phyloP scores from a whole-genome alignment of 2,797 vertebrate species.

The Hemitrygon akajei region DNA sequence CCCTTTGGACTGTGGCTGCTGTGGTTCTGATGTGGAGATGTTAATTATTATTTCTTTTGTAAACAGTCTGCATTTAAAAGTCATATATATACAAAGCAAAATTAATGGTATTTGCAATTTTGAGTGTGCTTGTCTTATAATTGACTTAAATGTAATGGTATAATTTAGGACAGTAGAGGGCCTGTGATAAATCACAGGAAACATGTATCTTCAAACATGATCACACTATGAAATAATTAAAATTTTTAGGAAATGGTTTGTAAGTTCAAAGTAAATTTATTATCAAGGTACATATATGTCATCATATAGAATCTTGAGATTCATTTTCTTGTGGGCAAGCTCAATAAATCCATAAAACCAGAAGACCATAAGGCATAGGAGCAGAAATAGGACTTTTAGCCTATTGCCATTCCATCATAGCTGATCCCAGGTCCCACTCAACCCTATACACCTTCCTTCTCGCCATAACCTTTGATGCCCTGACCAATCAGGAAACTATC shows the following conservation, averaged over 20 bases:
- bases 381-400: too few species aligned
- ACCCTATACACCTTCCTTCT: too few species aligned
- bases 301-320: too few species aligned
- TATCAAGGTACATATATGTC: too few species aligned
- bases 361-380: too few species aligned
- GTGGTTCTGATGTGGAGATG: neutral
- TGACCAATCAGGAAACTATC: too few species aligned
- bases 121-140: neutral
- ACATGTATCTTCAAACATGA: neutral
- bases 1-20: neutral
- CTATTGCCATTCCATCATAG: too few species aligned
- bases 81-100: neutral
- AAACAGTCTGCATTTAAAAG: neutral
- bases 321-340: too few species aligned
- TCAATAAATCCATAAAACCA: too few species aligned
- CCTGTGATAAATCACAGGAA: neutral
- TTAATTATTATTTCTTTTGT: neutral
- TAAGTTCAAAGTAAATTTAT: too few species aligned
- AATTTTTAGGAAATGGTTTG: neutral
- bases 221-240: neutral
- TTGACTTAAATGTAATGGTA: neutral
- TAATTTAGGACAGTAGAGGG: neutral
- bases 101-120: neutral
- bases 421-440: too few species aligned
- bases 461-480: too few species aligned